These are phyloP conservation scores for Helarctos malayanus DNA, from an alignment of 2,797 vertebrate genomes.

Conservation along the genomic window DNA sequence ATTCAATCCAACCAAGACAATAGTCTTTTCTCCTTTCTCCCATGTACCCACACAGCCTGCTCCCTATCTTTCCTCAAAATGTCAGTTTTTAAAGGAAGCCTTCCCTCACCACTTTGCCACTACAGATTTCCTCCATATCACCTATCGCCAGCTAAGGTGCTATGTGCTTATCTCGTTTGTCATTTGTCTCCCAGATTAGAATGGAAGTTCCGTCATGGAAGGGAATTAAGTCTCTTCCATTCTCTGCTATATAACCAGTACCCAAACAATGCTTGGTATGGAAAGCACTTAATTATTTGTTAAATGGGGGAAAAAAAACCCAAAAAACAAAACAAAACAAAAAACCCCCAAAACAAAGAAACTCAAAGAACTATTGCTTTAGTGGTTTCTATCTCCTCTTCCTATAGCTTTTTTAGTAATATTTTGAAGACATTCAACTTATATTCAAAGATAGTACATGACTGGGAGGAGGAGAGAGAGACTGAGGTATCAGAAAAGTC, in stretches of 20 bases:
- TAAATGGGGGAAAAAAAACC: background rate
- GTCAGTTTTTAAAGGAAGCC: background rate
- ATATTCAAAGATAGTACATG: background rate
- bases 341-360: background rate
- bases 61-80: background rate
- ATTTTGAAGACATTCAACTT: background rate
- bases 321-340: background rate
- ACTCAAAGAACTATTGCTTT: background rate
- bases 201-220: background rate
- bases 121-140: background rate
- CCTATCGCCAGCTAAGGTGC: background rate
- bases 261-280: background rate
- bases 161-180: background rate
- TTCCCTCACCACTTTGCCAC: background rate
- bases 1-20: background rate
- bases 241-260: background rate
- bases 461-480: background rate
- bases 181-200: background rate
- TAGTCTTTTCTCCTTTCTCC: background rate
- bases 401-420: background rate
- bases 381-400: background rate
- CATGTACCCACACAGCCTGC: background rate
- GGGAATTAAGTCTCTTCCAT: background rate
- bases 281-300: background rate
- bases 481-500: background rate